Conservation (phyloP, 2,888 invertebrate genomes). For the Dryobota labecula region DNA sequence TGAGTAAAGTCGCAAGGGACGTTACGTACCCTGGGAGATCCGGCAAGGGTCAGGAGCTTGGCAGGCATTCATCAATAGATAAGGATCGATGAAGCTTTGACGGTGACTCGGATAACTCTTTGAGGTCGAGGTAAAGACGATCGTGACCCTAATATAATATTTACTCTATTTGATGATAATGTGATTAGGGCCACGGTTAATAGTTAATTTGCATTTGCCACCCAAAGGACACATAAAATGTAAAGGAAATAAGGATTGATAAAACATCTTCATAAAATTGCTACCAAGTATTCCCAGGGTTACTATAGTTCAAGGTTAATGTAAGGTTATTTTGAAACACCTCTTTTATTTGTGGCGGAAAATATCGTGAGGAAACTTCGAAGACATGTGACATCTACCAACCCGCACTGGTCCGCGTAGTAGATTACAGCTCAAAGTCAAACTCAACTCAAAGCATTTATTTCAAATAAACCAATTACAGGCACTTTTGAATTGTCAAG, state of each 20-base stretch:
- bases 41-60: conserved; percentile 34
- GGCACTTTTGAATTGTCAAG: too few species aligned
- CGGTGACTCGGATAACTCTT: conserved; percentile 35
- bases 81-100: conserved; percentile 38
- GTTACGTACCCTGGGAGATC: conserved; percentile 21
- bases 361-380: too few species aligned
- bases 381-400: too few species aligned
- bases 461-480: too few species aligned
- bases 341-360: too few species aligned
- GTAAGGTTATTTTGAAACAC: too few species aligned
- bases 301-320: background rate
- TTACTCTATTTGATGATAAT: conserved; percentile 18
- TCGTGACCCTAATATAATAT: conserved; percentile 38
- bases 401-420: too few species aligned
- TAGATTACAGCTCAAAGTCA: too few species aligned
- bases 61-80: conserved; percentile 41
- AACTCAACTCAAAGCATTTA: too few species aligned
- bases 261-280: background rate
- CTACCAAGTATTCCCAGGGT: background rate
- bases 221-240: too few species aligned
- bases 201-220: background rate
- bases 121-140: conserved; percentile 52
- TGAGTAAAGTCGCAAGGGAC: conserved; percentile 42
- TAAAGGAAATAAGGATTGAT: background rate
- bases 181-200: background rate